Evolutionary conservation across 1,140 invertebrate species (phyloP).

Genomic region (Drosophila busckii): DNA sequence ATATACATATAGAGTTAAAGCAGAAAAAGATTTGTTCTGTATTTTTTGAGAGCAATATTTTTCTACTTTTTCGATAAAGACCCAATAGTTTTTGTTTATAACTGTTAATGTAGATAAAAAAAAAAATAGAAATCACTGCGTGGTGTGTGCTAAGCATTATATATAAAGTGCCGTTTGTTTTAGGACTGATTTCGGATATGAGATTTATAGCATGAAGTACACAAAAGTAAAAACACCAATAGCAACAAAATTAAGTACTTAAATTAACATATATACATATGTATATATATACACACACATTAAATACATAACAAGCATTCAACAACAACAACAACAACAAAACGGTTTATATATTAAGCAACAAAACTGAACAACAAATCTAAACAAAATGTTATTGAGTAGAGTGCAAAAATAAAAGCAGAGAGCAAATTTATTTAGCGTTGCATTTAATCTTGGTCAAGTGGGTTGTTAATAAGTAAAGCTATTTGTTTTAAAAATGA

Average conservation of each 20-base stretch:
- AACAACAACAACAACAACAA: conserved; percentile 5
- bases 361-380: conserved; percentile 32
- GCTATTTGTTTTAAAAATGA: not conserved
- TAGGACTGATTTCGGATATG: conserved; percentile 26
- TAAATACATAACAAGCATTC: conserved; percentile 6
- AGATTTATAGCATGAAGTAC: not conserved
- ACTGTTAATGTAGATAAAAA: conserved; percentile 12
- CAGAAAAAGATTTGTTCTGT: conserved; percentile 46
- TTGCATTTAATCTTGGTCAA: too few species aligned
- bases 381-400: conserved; percentile 28
- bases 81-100: conserved; percentile 19
- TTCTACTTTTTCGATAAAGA: conserved; percentile 63
- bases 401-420: conserved; percentile 39
- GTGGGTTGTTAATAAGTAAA: not conserved
- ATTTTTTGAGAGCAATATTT: conserved; percentile 73
- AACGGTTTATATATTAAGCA: conserved; percentile 2
- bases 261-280: conserved; percentile 2
- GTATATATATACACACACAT: not conserved
- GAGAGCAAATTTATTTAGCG: too few species aligned
- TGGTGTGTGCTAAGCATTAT: conserved; percentile 29
- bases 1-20: not conserved
- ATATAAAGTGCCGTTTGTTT: conserved; percentile 20
- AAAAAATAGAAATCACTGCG: conserved; percentile 1
- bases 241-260: not conserved
- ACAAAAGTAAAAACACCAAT: not conserved